Percentiles rank a stretch among this genome's conserved stretches.
These are phyloP conservation scores for Rhincodon typus DNA, from an alignment of 2,797 vertebrate genomes.

Conservation along the genomic window DNA sequence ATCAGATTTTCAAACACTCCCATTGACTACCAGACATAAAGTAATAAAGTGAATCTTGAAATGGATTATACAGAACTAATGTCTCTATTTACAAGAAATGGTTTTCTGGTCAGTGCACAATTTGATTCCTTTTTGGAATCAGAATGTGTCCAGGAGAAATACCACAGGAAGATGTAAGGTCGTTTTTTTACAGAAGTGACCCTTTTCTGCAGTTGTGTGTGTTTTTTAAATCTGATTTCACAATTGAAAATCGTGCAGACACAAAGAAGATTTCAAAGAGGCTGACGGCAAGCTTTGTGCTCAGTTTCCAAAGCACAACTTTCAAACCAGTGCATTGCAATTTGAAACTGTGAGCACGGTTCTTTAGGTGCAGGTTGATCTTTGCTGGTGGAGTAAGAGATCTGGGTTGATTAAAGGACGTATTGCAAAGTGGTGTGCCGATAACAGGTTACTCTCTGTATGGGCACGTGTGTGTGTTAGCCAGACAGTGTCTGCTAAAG, in stretches of 20 bases:
- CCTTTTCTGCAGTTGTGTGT: constrained; percentile 54
- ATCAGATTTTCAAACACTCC: neutral
- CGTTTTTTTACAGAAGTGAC: constrained; percentile 47
- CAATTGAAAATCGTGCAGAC: constrained; percentile 42
- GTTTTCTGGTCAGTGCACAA: constrained; percentile 34
- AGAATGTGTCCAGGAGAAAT: constrained; percentile 45
- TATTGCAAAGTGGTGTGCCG: neutral
- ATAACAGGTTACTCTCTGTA: no score
- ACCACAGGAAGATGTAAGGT: constrained; percentile 50
- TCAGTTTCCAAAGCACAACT: neutral
- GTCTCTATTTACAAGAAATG: constrained; percentile 49
- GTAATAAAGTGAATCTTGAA: neutral
- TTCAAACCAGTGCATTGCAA: neutral
- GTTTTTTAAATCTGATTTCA: constrained; percentile 49
- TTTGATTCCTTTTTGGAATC: constrained; percentile 40
- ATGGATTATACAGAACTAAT: constrained; percentile 45
- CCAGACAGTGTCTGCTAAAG: neutral
- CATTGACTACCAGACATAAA: neutral
- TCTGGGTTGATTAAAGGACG: neutral
- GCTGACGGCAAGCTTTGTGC: neutral
- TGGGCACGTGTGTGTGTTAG: neutral
- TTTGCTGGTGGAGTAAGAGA: neutral
- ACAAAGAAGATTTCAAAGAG: neutral
- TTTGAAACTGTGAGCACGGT: neutral
- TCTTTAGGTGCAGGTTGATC: no score